Evolutionary conservation across 2,113 vertebrate species (phyloP), one percentile per base, ranked within the genome.

Genomic region (Passer montanus): DNA sequence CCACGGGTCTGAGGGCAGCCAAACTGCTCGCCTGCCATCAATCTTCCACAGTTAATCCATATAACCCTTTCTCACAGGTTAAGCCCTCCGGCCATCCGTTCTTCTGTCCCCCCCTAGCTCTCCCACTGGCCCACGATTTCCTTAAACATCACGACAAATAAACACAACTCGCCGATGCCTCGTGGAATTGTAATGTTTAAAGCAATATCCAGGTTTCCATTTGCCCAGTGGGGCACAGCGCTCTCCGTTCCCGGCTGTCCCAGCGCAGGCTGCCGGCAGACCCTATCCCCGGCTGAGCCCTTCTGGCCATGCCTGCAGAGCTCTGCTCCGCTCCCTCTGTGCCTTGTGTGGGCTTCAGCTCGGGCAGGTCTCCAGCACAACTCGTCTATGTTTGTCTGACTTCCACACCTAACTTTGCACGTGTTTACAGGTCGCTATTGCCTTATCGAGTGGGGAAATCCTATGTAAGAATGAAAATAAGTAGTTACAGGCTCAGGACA

Each of bases 241-340:
- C 10, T 49, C 43, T 1, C 7, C 2, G 1, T 7, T 46, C 50
- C 44, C 12, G 1, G 23, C 35, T 37, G 35, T 37, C 35, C 18
- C 37, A 2, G 47, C 3, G 6, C n/a, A 22, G 58, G 13, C 1
- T 7, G 31, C 60, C 73, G 5, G 50, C 60, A 4, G 17, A 2
- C 23, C 7, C 20, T 3, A 2, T 3, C 1, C 6, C 11, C 6
- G 2, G 68, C 53, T 3, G 6, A 0, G n/a, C 4, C 1, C 35
- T 19, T 2, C 8, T 7, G 56, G 16, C 24, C 52, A 1, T 12
- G 47, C 41, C 59, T 0, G 20, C 35, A 13, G 37, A 75, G 52
- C 76, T 47, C 46, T 6, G 43, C 68, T 46, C 22, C 22, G 33
- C 2, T 9, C 21, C 23, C n/a, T 23, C 86, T 9, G 37, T 1